Conservation (phyloP, 1,140 invertebrate genomes). For the Phortica variegata region DNA sequence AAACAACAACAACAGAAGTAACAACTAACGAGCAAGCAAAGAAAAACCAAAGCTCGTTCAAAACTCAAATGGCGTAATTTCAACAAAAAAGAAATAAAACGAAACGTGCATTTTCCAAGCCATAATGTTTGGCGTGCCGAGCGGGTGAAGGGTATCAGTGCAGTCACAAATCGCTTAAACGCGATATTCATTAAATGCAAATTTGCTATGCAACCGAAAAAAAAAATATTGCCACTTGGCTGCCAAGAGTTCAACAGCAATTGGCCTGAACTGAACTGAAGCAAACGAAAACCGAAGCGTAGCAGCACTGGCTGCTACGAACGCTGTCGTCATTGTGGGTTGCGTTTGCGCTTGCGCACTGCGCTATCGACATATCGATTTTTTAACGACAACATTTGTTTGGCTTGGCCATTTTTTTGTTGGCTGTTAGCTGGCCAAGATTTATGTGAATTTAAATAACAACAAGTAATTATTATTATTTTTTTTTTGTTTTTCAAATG, state of each 20-base stretch:
- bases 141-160: conserved; percentile 7
- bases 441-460: conserved; percentile 22
- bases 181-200: conserved; percentile 20
- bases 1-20: not conserved
- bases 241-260: too few relatives aligned
- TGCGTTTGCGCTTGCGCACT: conserved; percentile 11
- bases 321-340: conserved; percentile 9
- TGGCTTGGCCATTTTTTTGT: too few relatives aligned
- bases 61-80: conserved; percentile 18
- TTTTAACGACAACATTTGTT: not conserved
- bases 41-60: conserved; percentile 18
- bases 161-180: too few relatives aligned
- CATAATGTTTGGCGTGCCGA: not conserved
- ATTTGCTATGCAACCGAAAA: too few relatives aligned
- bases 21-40: conserved; percentile 6
- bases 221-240: not conserved
- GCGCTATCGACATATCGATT: not conserved
- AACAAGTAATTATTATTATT: conserved; percentile 35
- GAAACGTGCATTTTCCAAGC: not conserved
- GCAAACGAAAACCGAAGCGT: not conserved
- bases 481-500: conserved; percentile 28
- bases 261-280: not conserved
- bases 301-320: not conserved
- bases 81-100: not conserved
- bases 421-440: too few relatives aligned